A percentile compares a stretch with the other conserved stretches of the same genome.
phyloP scores from a whole-genome alignment of 2,888 invertebrate genomes.

The Caenorhabditis sp. region DNA sequence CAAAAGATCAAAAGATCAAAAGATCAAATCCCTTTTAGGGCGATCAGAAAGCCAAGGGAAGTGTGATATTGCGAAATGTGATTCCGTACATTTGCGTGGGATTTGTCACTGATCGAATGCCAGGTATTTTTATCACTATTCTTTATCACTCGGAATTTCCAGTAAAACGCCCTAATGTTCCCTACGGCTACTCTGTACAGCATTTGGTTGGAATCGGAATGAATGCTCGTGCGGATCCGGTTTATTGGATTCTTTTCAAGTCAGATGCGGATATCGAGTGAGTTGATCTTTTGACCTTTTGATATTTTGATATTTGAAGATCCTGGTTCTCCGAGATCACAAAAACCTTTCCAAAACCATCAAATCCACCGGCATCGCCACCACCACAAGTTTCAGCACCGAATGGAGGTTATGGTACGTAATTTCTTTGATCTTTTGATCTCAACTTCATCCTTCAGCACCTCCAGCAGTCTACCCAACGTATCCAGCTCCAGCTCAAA shows the following conservation, averaged over 20 bases:
- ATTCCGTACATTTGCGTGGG: constrained; percentile 27
- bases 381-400: constrained; percentile 18
- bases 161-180: constrained; percentile 33
- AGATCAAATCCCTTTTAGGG: background rate
- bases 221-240: constrained; percentile 79
- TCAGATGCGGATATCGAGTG: constrained; percentile 79
- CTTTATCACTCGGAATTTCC: background rate
- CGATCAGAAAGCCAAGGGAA: constrained; percentile 8
- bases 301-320: constrained; percentile 49
- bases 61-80: constrained; percentile 7
- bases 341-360: constrained; percentile 77
- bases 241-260: constrained; percentile 79
- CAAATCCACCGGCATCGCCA: constrained; percentile 35
- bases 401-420: background rate
- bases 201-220: constrained; percentile 80
- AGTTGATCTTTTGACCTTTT: constrained; percentile 8
- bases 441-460: constrained; percentile 64
- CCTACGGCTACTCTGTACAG: constrained; percentile 76
- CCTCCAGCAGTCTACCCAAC: constrained; percentile 76
- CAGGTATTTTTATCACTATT: background rate
- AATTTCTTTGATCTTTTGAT: background rate
- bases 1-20: background rate
- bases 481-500: constrained; percentile 33
- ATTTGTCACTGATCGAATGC: constrained; percentile 13
- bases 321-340: constrained; percentile 79